Base-by-base conservation (phyloP, 1,140 invertebrate species). In the Centruroides vittatus region DNA sequence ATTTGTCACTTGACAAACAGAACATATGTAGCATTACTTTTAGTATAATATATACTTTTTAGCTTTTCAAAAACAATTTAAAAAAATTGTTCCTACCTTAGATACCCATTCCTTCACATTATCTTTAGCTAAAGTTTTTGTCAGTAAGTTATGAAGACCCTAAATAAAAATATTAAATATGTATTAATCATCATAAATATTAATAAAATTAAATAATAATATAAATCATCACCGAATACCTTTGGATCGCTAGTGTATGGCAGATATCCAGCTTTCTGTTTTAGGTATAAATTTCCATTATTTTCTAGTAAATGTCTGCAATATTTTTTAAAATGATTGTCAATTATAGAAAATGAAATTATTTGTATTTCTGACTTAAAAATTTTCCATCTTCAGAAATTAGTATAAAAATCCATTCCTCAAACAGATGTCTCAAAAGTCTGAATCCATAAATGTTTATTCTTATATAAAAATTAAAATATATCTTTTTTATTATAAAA, bases 221-320 rank as follows among this genome's bases (percentile, higher is more conserved):
- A 34, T 12, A 7, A 47, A 46, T 11, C 34, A 23, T 23, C 23
- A 23, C 23, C 23, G 23, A 23, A 55, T 57, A 72, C 75, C 71
- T 90, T 82, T 11, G 90, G 89, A 76, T 95, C 91, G 73, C 90
- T 86, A 3, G 82, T 69, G 73, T 94, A 91, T 0, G 89, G 89
- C 3, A 94, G 78, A 73, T 88, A 89, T 3, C 91, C 91, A 12
- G 88, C 88, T 69, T 85, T 82, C 70, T 92, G 89, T 72, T 95
- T 94, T 1, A 95, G 85, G 69, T 86, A 83, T 11, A 96, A 75
- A 41, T 81, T 82, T 53, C 84, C 83, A 47, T 81, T 84, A 67
- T 82, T 80, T 57, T 81, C 73, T 10, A 92, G 70, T 60, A 89
- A 80, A 59, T 80, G 76, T 65, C 81, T 85, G 72, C 8, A 57